phyloP scores from a whole-genome alignment of 2,113 vertebrate genomes.

The Muntiacus reevesi region DNA sequence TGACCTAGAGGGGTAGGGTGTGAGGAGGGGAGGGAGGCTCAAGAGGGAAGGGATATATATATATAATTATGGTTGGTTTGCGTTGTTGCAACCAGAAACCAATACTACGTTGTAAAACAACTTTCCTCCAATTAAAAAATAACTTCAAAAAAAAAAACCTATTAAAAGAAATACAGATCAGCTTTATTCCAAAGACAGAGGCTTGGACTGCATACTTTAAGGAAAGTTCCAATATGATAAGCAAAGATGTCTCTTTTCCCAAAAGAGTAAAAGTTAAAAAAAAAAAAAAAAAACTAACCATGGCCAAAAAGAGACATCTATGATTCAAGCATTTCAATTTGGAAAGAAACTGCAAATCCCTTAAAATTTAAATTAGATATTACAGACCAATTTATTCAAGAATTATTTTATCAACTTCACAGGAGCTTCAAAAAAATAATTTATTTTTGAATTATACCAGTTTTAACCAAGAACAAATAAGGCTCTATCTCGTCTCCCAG shows the following conservation, averaged over 20 bases:
- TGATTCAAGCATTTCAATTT: not conserved
- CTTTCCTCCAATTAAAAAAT: not conserved
- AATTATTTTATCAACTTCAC: not conserved
- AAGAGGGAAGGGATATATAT: not conserved
- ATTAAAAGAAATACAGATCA: not conserved
- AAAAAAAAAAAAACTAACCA: not conserved
- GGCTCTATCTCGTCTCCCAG: not conserved
- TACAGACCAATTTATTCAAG: not conserved
- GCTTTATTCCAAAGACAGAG: not conserved
- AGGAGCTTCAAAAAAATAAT: not conserved
- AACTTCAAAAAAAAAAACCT: not conserved
- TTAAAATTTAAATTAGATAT: constrained; percentile 30
- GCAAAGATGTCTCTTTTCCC: not conserved
- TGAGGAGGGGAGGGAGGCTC: not conserved
- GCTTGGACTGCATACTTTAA: not conserved
- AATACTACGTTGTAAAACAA: not conserved
- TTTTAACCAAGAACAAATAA: constrained; percentile 12
- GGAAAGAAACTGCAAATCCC: not conserved
- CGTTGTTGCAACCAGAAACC: not conserved
- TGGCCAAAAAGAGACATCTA: not conserved
- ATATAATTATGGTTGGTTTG: not conserved
- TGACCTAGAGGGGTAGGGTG: not conserved
- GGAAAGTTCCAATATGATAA: not conserved
- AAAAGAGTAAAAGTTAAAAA: not conserved
- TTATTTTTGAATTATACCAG: not conserved